phyloP scores from a whole-genome alignment of 2,797 vertebrate species.

The Ptychadena robeensis region DNA sequence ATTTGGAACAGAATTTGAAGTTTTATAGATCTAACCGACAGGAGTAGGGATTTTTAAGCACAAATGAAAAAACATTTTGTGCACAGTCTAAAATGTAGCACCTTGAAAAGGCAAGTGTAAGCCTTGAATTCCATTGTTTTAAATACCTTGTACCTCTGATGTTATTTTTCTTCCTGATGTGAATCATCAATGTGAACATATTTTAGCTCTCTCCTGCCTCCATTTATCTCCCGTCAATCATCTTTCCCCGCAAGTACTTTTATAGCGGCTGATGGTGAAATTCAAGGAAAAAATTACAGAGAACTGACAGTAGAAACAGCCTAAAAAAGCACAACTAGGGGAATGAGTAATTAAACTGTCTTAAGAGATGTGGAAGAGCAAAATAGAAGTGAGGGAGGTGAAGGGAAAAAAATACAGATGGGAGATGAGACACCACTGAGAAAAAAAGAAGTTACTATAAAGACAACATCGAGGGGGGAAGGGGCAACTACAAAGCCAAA shows the following conservation, averaged over 20 bases:
- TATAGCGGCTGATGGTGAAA: constrained; percentile 47
- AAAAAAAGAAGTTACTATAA: constrained; percentile 9
- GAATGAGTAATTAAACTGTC: constrained; percentile 61
- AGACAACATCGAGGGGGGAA: not conserved
- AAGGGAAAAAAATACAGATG: constrained; percentile 14
- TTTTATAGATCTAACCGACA: not conserved
- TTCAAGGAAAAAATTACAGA: constrained; percentile 49
- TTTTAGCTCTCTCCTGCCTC: constrained; percentile 26
- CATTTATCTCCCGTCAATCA: constrained; percentile 52
- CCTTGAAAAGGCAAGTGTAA: not conserved
- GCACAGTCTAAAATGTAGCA: not conserved
- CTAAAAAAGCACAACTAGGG: constrained; percentile 20
- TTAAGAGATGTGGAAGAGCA: constrained; percentile 31
- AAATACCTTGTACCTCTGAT: constrained; percentile 6
- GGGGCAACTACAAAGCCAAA: not conserved
- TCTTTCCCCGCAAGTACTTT: constrained; percentile 42
- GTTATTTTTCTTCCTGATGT: constrained; percentile 11
- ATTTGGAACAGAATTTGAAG: not conserved
- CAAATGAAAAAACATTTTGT: not conserved
- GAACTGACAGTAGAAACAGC: constrained; percentile 39
- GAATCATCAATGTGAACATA: constrained; percentile 16
- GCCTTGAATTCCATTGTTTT: not conserved
- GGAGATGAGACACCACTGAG: constrained; percentile 15
- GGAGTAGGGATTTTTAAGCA: not conserved
- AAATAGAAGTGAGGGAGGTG: constrained; percentile 26